Evolutionary conservation across 2,797 vertebrate species (phyloP), one percentile per base, ranked within the genome.

Genomic region (Nasua narica): DNA sequence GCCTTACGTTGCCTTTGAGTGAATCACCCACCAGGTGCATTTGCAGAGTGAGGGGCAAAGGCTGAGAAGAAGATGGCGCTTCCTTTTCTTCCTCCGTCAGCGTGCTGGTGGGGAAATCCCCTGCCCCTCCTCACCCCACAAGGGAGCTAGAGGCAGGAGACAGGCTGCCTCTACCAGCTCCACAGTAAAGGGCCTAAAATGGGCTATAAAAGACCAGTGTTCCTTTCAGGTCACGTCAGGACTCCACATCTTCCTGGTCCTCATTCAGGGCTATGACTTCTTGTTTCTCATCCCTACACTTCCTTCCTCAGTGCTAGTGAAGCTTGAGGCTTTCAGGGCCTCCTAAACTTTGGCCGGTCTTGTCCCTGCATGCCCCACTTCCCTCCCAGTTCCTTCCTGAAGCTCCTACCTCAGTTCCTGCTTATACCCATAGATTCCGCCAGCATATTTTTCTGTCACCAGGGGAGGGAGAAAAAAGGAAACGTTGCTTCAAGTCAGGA

Each of bases 41-140:
- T 14, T 70, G 25, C 5, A n/a, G 19, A 12, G 4, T 19, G 35
- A 2, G 2, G 19, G 60, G 43, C 0, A 0, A 0, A 27, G 25
- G 29, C 11, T 14, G 67, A 37, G 35, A 19, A 37, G 35, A 19
- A 52, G 46, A 9, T 1, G 0, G 3, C 19, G 32, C 5, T 40
- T 54, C 35, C 37, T 43, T 43, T 54, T 54, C 23, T 50, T 43
- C 16, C 7, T 3, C 18, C 0, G 7, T n/a, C 16, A 12, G 35
- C 5, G 3, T 52, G 21, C 19, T 19, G 11, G 43, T 43, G 23
- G n/a, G n/a, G 23, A 1, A 19, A 4, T 43, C 52, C 69, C 7
- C 40, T 14, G 9, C 16, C 27, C n/a, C 77, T 54, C 27, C 82
- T 25, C 25, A 6, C n/a, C 32, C 18, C 1, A 0, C 3, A 37